A percentile compares a stretch with the other conserved stretches of the same genome.
phyloP scores from a whole-genome alignment of 30 jellyfish, hydroid and myxozoan genomes.

The Pseudorhiza aurosa region DNA sequence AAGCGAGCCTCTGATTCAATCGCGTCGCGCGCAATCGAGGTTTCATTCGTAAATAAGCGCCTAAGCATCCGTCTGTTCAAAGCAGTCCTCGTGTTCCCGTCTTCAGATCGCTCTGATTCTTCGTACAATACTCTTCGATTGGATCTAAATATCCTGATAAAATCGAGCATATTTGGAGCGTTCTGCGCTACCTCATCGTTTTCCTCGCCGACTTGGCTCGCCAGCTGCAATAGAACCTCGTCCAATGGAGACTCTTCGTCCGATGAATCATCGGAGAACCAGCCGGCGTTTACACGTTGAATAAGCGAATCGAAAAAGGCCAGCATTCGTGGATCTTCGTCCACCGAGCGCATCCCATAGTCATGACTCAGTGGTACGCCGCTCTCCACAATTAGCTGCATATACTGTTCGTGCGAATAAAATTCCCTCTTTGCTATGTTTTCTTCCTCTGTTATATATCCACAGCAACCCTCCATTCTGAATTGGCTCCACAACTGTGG shows the following conservation, averaged over 20 bases:
- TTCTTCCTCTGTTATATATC: slow-evolving; percentile 68
- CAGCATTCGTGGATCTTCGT: slow-evolving; percentile 93
- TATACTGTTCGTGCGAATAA: slow-evolving; percentile 75
- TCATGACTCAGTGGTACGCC: slow-evolving; percentile 82
- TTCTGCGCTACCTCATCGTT: slow-evolving; percentile 7
- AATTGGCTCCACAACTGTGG: slow-evolving; percentile 94
- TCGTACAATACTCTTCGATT: slow-evolving; percentile 35
- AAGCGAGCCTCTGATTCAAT: background rate
- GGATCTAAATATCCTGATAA: slow-evolving; percentile 29
- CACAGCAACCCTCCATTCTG: slow-evolving; percentile 76
- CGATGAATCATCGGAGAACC: slow-evolving; percentile 72
- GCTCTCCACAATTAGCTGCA: slow-evolving; percentile 58
- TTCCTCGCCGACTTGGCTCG: slow-evolving; percentile 16
- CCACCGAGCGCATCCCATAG: slow-evolving; percentile 70
- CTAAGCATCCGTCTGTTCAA: slow-evolving; percentile 12
- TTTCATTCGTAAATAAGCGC: slow-evolving; percentile 1
- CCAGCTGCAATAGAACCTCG: slow-evolving; percentile 38
- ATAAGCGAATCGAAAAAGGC: slow-evolving; percentile 91
- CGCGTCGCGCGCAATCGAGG: background rate
- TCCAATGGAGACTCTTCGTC: slow-evolving; percentile 76
- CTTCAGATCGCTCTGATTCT: slow-evolving; percentile 26
- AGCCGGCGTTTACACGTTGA: slow-evolving; percentile 80
- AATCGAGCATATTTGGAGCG: slow-evolving; percentile 37
- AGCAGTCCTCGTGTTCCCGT: background rate
- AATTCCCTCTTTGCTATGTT: slow-evolving; percentile 43